Conservation (phyloP, 2,797 vertebrate species). For the Acrocephalus scirpaceus region DNA sequence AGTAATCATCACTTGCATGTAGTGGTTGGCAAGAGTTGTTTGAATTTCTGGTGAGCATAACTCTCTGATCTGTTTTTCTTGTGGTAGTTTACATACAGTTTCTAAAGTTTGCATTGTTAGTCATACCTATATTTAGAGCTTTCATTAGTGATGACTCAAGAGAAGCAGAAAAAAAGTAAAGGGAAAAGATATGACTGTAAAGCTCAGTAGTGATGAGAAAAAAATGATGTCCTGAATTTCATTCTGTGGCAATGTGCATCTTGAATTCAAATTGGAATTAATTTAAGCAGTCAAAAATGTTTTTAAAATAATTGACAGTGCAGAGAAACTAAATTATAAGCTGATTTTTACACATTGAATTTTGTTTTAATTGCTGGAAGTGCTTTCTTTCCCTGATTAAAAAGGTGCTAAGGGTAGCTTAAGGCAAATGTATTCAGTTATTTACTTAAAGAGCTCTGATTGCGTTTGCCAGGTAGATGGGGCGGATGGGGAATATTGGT, state of each 20-base stretch:
- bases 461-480: background rate
- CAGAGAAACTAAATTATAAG: conserved; percentile 38
- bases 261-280: conserved; percentile 58
- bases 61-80: conserved; percentile 71
- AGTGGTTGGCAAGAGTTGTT: conserved; percentile 53
- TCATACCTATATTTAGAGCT: conserved; percentile 77
- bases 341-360: conserved; percentile 22
- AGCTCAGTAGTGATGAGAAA: conserved; percentile 14
- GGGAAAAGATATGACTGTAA: conserved; percentile 35
- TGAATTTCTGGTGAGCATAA: conserved; percentile 47
- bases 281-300: conserved; percentile 65
- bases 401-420: conserved; percentile 28
- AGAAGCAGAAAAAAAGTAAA: conserved; percentile 40
- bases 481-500: background rate
- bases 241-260: background rate
- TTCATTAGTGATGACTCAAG: conserved; percentile 66
- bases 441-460: conserved; percentile 9
- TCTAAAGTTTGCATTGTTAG: conserved; percentile 73
- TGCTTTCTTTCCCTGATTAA: conserved; percentile 50
- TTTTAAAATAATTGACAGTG: conserved; percentile 63
- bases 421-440: conserved; percentile 40
- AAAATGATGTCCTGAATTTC: conserved; percentile 28
- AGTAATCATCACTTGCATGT: conserved; percentile 46
- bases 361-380: conserved; percentile 63
- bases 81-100: conserved; percentile 69